Base-by-base conservation (phyloP, 2,888 invertebrate genomes). In the Luperina testacea region DNA sequence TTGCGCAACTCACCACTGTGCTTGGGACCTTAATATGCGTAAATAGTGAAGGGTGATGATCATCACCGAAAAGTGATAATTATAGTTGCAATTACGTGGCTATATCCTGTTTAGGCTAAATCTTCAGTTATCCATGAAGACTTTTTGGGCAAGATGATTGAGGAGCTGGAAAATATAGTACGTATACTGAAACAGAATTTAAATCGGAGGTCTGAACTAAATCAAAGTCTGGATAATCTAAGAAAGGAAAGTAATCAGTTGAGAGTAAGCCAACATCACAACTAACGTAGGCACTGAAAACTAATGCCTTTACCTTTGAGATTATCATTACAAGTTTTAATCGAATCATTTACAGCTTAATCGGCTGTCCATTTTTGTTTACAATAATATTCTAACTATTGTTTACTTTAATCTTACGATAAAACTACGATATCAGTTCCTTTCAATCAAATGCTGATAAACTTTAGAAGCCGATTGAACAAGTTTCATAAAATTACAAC, bases 21-120 rank as follows among this genome's bases (percentile, higher is more conserved):
- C 57, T 68, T 72, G 32, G 70, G 71, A 74, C 53, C 59, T 57
- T 79, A 88, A 86, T 83, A 75, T 80, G 88, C 86, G 79, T 77
- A 83, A 83, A 83, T 73, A 88, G 78, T 88, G 86, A 86, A 88
- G 74, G 86, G 88, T 65, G 76, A 53, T 81, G 72, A 84, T 75
- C 53, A 87, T 64, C 32, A 11, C 42, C 68, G 45, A 69, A 71
- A 15, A 83, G 32, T 74, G 68, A 80, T 87, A 65, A 87, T 80
- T 84, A 71, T 59, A 61, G 20, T 57, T 45, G 53, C 27, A 75
- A 84, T 84, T 64, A 61, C 64, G 61, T 61, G 15, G 20, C 27
- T 24, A 67, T 75, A 68, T 63, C 11, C 15, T 38, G 20, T 51
- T 75, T 11, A 53, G 24, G 20, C 6, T 65, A 6, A 38, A 24